Conservation (phyloP, 2,113 vertebrate species). For the Lucifuga dentata region DNA sequence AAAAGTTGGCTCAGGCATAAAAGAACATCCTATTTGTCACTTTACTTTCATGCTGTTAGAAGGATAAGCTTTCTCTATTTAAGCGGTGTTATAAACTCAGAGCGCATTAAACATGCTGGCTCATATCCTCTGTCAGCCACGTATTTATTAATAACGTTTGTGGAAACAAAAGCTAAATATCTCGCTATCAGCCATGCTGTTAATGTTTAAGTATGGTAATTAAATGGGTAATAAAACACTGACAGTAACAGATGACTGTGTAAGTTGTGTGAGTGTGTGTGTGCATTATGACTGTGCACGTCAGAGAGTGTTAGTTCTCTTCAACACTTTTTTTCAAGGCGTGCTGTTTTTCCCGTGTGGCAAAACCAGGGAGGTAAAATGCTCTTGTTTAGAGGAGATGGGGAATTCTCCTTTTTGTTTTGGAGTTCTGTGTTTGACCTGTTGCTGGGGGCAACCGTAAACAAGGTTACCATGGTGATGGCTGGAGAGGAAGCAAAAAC, state of each 20-base stretch:
- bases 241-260: conserved; percentile 32
- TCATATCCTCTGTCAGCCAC: not conserved
- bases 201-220: conserved; percentile 29
- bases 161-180: conserved; percentile 48
- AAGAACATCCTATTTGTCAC: conserved; percentile 13
- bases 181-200: conserved; percentile 2
- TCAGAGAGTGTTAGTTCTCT: conserved; percentile 40
- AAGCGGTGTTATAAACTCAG: conserved; percentile 10
- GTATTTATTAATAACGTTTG: conserved; percentile 40
- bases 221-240: conserved; percentile 43
- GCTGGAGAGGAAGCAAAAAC: conserved; percentile 83
- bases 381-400: conserved; percentile 72
- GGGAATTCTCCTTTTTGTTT: conserved; percentile 84
- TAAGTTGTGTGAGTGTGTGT: conserved; percentile 7
- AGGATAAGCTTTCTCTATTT: not conserved
- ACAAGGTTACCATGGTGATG: conserved; percentile 84
- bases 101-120: not conserved
- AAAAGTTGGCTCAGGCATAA: not conserved
- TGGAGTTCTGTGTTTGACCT: conserved; percentile 84
- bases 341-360: conserved; percentile 43
- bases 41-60: conserved; percentile 4
- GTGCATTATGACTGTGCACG: conserved; percentile 15
- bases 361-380: conserved; percentile 49
- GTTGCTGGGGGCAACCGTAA: conserved; percentile 85
- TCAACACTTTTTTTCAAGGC: conserved; percentile 11